Base-by-base conservation (phyloP, 2,888 invertebrate species). In the Choristoneura rosaceana region DNA sequence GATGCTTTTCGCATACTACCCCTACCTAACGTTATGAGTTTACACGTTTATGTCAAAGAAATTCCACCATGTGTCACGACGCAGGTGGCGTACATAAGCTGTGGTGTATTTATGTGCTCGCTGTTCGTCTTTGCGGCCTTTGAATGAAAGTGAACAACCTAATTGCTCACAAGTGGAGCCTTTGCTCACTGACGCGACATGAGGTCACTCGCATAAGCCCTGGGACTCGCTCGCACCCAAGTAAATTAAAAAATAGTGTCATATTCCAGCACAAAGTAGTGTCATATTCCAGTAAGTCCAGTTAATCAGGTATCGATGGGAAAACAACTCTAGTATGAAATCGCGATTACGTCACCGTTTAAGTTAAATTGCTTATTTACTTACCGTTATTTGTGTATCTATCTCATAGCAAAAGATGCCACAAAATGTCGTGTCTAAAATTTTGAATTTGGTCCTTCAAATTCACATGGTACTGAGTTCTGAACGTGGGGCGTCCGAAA, bases 131-230 rank as follows among this genome's bases (percentile, higher is more conserved):
- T 82, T 84, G 78, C 79, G 79, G 78, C 80, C 81, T 82, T 82
- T 81, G 82, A 82, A 80, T 81, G 81, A 81, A 84, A 87, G 87
- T 85, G 84, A 85, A 86, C 87, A 73, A 63, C 71, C 17, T 91
- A 90, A 91, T 90, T 90, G 89, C 90, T 84, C 84, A 83, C 84
- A 84, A 87, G 85, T 82, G 81, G 81, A 82, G 81, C 85, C 83
- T 87, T 83, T 87, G 88, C 87, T 82, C 84, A 84, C 82, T 86
- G 86, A 85, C 79, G 86, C 87, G 89, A 12, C 10, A 4, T 55
- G 12, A 55, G 55, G 55, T 82, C 84, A 81, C 82, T 81, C 81
- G 82, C 82, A 82, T 81, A 81, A 81, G 82, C 77, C 79, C 76
- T 77, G 77, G 38, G 4, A 5, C 7, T 4, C 7, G 7, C 7